A percentile compares a stretch with the other conserved stretches of the same genome.
These are phyloP conservation scores for Gorsachius goisagi DNA, from an alignment of 2,113 vertebrate species.

Conservation along the genomic window DNA sequence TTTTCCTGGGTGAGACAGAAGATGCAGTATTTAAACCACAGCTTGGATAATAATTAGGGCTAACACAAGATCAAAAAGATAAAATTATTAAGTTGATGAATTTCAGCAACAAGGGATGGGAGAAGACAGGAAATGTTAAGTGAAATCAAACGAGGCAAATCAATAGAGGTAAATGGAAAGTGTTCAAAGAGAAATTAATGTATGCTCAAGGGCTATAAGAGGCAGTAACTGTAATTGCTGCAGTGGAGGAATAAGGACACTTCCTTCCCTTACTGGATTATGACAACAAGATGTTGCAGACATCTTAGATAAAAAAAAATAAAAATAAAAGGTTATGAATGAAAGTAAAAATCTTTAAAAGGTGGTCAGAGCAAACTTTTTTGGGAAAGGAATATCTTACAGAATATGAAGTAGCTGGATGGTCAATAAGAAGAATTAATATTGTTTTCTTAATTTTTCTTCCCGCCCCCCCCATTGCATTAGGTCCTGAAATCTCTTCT, in stretches of 20 bases:
- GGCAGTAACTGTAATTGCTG: constrained; percentile 11
- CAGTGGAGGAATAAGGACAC: constrained; percentile 3
- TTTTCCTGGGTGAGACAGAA: not conserved
- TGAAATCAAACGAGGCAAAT: constrained; percentile 49
- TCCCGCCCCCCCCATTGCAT: rapidly evolving
- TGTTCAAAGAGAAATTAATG: constrained; percentile 54
- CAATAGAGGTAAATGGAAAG: constrained; percentile 52
- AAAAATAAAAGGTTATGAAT: not conserved
- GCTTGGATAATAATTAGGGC: constrained; percentile 28
- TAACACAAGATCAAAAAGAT: constrained; percentile 39
- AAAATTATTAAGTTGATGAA: constrained; percentile 37
- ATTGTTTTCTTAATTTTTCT: not conserved
- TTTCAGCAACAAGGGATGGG: constrained; percentile 24
- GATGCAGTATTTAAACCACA: not conserved
- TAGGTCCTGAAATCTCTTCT: not conserved
- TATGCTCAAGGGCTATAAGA: constrained; percentile 15
- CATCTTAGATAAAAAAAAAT: not conserved
- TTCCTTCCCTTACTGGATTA: not conserved
- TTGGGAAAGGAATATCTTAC: not conserved
- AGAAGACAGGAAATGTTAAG: constrained; percentile 4
- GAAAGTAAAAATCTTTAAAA: not conserved
- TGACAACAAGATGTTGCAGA: not conserved
- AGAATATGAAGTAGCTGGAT: not conserved
- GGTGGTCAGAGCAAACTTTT: not conserved
- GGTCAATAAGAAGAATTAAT: not conserved